phyloP scores from a whole-genome alignment of 2,888 invertebrate species.

The Chrysolina oricalcia region DNA sequence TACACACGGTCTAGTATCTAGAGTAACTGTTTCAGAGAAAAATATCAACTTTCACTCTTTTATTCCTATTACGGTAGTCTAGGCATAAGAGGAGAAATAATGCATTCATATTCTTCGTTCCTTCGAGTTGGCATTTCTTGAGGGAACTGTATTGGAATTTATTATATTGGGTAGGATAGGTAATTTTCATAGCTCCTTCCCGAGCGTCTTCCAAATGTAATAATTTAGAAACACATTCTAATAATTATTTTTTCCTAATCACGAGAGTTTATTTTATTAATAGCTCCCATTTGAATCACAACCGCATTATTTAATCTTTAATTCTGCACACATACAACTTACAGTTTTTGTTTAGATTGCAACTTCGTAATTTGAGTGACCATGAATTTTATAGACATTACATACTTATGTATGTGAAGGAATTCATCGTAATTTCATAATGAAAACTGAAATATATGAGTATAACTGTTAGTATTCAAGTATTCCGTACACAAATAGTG shows the following conservation, averaged over 20 bases:
- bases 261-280: no score
- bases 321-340: not conserved
- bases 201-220: no score
- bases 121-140: not conserved
- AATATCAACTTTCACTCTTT: conserved; percentile 18
- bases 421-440: conserved; percentile 3
- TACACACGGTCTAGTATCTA: not conserved
- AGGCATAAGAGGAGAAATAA: not conserved
- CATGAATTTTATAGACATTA: conserved; percentile 16
- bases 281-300: not conserved
- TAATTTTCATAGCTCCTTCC: no score
- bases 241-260: no score
- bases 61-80: conserved; percentile 5
- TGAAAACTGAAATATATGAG: not conserved
- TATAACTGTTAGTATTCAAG: not conserved
- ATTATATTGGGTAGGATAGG: no score
- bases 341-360: conserved; percentile 6
- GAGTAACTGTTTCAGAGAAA: conserved; percentile 14
- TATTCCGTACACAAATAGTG: conserved; percentile 3
- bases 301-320: not conserved
- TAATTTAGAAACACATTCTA: no score
- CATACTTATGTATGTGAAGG: not conserved
- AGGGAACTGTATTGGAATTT: not conserved
- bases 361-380: conserved; percentile 6
- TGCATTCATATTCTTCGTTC: not conserved